Evolutionary conservation across 1,140 invertebrate species (phyloP), one percentile per base, ranked within the genome.

Genomic region (Pinna nobilis): DNA sequence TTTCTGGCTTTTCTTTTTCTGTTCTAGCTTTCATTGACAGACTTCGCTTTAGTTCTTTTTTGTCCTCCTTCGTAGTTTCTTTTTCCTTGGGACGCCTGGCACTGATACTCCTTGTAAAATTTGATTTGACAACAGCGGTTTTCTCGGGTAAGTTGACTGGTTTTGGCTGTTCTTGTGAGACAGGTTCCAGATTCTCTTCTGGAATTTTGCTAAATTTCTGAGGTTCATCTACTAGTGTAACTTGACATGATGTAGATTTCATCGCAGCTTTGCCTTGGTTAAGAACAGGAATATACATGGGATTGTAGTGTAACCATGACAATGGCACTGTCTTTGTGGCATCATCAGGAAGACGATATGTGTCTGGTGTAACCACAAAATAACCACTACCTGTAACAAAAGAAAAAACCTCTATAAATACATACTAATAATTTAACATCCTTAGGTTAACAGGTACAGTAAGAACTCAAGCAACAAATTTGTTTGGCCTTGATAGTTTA

Each of bases 281-380:
- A 1, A 63, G 59, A 3, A 85, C 78, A 9, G 84, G 86, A 23
- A 87, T 82, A 59, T 87, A 87, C 83, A 86, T 84, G 39, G 84
- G 85, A 41, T 87, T 83, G 63, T 86, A 83, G 18, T 83, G 83
- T 33, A 83, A 68, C 84, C 83, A 85, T 32, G 79, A 79, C 64
- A 69, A 78, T 18, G 70, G 70, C 23, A 67, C 66, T 13, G 61
- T 64, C 39, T 51, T 49, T 35, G 51, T 64, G 44, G 76, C 71
- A 55, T 77, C 73, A n/a, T 64, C 57, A 35, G 80, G 79, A 41
- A 86, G 64, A 33, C 82, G 77, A 65, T 80, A 83, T 7, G 83
- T 87, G 51, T 87, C 86, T 55, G 86, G 84, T 18, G 86, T 86
- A 13, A 87, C 84, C 20, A 87, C 84, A 81, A 85, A 87, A 72